Evolutionary conservation across 2,113 vertebrate species (phyloP).

Genomic region (Galbula dea): DNA sequence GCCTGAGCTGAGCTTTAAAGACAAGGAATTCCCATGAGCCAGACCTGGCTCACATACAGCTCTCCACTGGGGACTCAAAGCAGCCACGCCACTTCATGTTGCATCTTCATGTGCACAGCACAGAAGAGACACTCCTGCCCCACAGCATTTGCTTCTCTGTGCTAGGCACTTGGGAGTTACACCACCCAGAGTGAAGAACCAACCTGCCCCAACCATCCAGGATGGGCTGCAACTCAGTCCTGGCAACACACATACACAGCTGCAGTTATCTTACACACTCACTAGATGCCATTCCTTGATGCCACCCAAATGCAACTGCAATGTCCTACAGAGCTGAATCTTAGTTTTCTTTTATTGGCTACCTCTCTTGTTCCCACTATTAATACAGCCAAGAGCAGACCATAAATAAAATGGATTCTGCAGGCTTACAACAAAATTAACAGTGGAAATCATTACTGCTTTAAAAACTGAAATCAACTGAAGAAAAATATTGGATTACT

Average conservation of each 20-base stretch:
- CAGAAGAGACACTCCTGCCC: neutral
- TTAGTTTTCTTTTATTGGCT: neutral
- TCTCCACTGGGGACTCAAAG: neutral
- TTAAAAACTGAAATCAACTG: neutral
- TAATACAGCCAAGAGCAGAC: neutral
- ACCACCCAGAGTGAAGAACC: neutral
- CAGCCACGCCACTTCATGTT: neutral
- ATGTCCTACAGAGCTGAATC: neutral
- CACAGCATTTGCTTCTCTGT: neutral
- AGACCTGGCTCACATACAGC: neutral
- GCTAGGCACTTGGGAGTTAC: neutral
- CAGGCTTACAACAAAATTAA: neutral
- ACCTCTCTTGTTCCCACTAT: neutral
- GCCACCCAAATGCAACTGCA: neutral
- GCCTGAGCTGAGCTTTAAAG: neutral
- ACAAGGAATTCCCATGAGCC: neutral
- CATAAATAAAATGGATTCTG: neutral
- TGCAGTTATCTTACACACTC: neutral
- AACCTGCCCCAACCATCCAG: neutral
- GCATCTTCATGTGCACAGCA: neutral
- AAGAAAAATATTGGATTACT: neutral
- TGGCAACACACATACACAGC: rapidly evolving
- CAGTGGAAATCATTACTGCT: neutral
- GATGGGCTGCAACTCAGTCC: neutral
- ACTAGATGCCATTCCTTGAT: neutral